Evolutionary conservation across 2,888 invertebrate genomes (phyloP).

Genomic region (Plebejus argus): DNA sequence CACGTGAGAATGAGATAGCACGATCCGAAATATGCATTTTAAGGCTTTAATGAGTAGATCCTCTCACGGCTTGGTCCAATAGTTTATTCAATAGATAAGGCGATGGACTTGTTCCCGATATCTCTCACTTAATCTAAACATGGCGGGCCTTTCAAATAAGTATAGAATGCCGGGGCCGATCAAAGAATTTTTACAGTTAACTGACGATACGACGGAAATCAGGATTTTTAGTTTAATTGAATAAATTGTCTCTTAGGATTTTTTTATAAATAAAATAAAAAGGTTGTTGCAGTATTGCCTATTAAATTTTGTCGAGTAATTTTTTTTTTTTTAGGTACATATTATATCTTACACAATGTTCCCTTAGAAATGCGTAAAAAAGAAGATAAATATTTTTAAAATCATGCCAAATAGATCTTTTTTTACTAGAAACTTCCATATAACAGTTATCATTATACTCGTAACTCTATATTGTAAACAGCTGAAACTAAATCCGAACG

Average conservation of each 20-base stretch:
- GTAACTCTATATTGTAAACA: conserved; percentile 14
- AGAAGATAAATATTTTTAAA: too few species aligned
- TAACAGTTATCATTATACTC: not conserved
- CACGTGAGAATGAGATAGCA: not conserved
- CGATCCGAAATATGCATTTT: not conserved
- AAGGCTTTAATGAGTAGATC: conserved; percentile 4
- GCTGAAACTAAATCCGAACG: conserved; percentile 25
- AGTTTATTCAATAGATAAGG: conserved; percentile 23
- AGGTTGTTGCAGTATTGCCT: too few species aligned
- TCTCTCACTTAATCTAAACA: conserved; percentile 22
- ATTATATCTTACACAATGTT: too few species aligned
- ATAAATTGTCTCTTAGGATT: not conserved
- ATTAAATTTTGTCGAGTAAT: too few species aligned
- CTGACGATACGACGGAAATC: not conserved
- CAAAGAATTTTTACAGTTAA: conserved; percentile 20
- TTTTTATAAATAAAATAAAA: too few species aligned
- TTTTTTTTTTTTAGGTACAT: too few species aligned
- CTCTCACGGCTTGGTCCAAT: conserved; percentile 13
- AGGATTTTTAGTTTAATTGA: not conserved
- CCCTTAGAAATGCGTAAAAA: too few species aligned
- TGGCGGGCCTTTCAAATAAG: conserved; percentile 15
- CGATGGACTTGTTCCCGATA: conserved; percentile 23
- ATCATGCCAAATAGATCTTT: too few species aligned
- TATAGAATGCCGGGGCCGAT: not conserved
- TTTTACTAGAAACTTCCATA: not conserved